Evolutionary conservation across 2,113 vertebrate genomes (phyloP), one percentile per base, ranked within the genome.

Genomic region (Prunella himalayana): DNA sequence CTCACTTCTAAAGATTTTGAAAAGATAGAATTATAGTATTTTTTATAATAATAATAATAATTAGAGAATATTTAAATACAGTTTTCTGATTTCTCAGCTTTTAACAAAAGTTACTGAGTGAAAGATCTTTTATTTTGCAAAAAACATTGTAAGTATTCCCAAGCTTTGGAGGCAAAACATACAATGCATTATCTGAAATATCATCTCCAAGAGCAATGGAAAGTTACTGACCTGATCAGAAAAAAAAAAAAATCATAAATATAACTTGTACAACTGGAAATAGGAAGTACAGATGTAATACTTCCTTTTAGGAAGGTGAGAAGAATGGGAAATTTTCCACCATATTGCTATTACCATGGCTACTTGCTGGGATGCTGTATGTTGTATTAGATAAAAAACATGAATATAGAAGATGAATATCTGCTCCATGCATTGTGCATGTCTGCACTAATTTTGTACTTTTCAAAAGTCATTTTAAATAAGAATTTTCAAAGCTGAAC

Each of bases 391-490:
- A 68, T 72, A 51, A n/a, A 37, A 86, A 20, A 31, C 33, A 42
- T 15, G 1, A 10, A 71, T 77, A 41, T 16, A 66, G 19, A 35
- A 61, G 10, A 22, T 19, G 2, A 78, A 30, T 53, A 39, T 72
- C 31, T 57, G 14, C 19, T 86, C 23, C 27, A 23, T 69, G 4
- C 0, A 0, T 18, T 81, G 15, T 51, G 17, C n/a, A 25, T 78
- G 47, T 57, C 28, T 49, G 28, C 1, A 7, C 5, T 18, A 15
- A 49, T 63, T 63, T 70, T 15, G 57, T 30, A 50, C 10, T 51
- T 64, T 53, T 10, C 7, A 73, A 70, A 61, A 66, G 13, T 6
- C 1, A 66, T 92, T 89, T 94, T 45, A 71, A 87, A 23, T 7
- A 45, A 27, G 5, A 59, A 23, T 57, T 82, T 69, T 60, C 45